Percentiles rank a stretch among this genome's conserved stretches.
These are phyloP conservation scores for Hirundo rustica DNA, from an alignment of 2,797 vertebrate species.

Conservation along the genomic window DNA sequence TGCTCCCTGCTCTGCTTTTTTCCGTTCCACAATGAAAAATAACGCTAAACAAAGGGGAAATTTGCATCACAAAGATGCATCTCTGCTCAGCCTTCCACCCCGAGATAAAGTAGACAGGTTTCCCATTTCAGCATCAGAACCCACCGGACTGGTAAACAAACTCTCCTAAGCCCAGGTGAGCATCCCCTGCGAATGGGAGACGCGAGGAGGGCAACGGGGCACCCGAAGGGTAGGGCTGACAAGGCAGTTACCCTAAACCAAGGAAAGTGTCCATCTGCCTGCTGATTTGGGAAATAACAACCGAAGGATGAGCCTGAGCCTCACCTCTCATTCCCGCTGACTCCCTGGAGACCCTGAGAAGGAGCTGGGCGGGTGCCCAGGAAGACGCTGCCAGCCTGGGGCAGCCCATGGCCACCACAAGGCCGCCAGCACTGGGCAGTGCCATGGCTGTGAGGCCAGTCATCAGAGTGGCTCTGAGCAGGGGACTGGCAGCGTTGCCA, in stretches of 20 bases:
- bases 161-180: not conserved
- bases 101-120: not conserved
- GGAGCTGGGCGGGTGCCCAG: not conserved
- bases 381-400: not conserved
- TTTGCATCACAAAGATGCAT: conserved; percentile 51
- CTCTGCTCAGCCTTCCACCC: not conserved
- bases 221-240: conserved; percentile 9
- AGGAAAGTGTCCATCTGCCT: conserved; percentile 37
- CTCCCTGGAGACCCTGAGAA: conserved; percentile 50
- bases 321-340: not conserved
- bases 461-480: conserved; percentile 22
- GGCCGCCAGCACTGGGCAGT: conserved; percentile 59
- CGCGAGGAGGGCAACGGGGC: not conserved
- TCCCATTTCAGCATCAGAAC: conserved; percentile 7
- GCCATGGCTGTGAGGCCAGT: conserved; percentile 5
- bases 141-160: not conserved
- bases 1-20: conserved; percentile 10
- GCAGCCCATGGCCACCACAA: conserved; percentile 40
- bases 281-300: conserved; percentile 62
- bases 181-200: not conserved
- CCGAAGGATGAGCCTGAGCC: conserved; percentile 23
- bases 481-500: conserved; percentile 32
- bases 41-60: not conserved
- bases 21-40: conserved; percentile 7
- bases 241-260: conserved; percentile 52